A percentile compares a stretch with the other conserved stretches of the same genome.
Evolutionary conservation across 2,113 vertebrate species (phyloP).

Genomic region (Nettapus auritus): DNA sequence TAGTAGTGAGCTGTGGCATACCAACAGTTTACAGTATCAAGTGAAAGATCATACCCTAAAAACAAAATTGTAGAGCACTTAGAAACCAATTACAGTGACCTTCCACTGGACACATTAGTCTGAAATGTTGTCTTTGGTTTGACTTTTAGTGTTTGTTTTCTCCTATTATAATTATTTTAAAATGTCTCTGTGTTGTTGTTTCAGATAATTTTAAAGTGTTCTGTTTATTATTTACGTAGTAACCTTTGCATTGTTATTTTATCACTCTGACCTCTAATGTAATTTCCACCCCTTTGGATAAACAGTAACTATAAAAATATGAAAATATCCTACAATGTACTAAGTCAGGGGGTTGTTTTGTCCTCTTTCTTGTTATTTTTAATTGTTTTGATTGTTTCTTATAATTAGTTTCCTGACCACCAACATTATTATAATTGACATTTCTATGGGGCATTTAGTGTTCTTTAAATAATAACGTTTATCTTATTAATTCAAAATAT

Average conservation of each 20-base stretch:
- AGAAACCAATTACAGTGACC: background rate
- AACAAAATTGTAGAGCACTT: background rate
- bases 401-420: background rate
- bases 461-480: background rate
- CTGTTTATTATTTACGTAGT: background rate
- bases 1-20: background rate
- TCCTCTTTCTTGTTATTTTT: background rate
- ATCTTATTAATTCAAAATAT: constrained; percentile 3
- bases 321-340: background rate
- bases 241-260: constrained; percentile 39
- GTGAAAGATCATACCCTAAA: background rate
- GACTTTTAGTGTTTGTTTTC: background rate
- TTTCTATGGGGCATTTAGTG: background rate
- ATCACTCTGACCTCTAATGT: background rate
- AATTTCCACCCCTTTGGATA: background rate
- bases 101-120: background rate
- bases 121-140: constrained; percentile 22
- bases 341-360: background rate
- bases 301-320: constrained; percentile 39
- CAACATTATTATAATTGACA: background rate
- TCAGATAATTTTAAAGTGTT: background rate
- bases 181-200: constrained; percentile 30
- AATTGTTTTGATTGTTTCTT: background rate
- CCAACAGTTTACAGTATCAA: background rate
- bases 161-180: constrained; percentile 22